These are phyloP conservation scores for Helleia helle DNA, from an alignment of 2,888 invertebrate species.

Conservation along the genomic window DNA sequence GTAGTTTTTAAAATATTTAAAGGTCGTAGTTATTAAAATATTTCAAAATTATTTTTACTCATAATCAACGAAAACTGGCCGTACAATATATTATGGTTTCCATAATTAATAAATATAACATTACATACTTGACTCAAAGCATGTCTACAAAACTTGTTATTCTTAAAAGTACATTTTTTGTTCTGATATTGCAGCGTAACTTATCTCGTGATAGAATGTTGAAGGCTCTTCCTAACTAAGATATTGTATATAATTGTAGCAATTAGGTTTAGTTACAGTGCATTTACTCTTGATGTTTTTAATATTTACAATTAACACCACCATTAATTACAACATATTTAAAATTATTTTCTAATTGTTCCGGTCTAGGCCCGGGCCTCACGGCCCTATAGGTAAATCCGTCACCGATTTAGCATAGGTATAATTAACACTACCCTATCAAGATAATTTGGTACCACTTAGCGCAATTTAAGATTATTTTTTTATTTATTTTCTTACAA, in stretches of 20 bases:
- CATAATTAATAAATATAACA: neutral
- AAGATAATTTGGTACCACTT: no score
- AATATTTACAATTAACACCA: neutral
- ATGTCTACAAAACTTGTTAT: constrained; percentile 12
- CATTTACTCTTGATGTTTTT: constrained; percentile 5
- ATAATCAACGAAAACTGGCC: no score
- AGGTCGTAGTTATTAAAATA: no score
- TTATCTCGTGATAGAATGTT: constrained; percentile 43
- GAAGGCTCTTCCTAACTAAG: constrained; percentile 55
- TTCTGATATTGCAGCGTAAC: constrained; percentile 38
- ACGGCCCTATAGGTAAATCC: no score
- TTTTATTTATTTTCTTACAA: no score
- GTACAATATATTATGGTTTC: no score
- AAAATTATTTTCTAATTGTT: neutral
- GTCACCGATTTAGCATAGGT: no score
- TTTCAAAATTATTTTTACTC: no score
- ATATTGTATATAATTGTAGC: constrained; percentile 19
- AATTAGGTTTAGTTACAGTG: constrained; percentile 5
- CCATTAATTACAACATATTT: neutral
- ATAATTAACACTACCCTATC: no score
- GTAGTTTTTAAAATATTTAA: no score
- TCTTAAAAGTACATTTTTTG: constrained; percentile 26
- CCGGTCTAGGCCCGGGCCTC: no score
- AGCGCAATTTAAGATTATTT: no score
- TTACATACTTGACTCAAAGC: neutral